phyloP scores from a whole-genome alignment of 2,888 invertebrate genomes.

The Stenotaenia linearis region DNA sequence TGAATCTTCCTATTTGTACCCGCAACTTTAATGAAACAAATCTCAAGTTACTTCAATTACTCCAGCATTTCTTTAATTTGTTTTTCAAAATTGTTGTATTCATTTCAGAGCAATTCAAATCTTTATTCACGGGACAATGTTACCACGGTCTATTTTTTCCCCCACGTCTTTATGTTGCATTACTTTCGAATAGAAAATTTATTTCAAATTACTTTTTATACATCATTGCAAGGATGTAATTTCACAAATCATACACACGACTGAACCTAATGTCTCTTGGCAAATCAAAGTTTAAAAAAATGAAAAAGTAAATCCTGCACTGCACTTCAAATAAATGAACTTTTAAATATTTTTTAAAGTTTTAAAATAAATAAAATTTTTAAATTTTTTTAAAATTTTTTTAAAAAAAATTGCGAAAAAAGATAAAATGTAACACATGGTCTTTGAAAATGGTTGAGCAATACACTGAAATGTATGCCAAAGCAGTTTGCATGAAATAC shows the following conservation, averaged over 20 bases:
- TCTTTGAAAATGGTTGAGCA: background rate
- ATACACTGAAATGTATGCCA: background rate
- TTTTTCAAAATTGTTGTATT: background rate
- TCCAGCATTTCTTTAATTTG: background rate
- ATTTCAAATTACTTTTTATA: background rate
- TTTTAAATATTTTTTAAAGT: too few species aligned
- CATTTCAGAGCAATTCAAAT: too few species aligned
- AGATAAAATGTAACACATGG: background rate
- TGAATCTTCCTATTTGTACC: too few species aligned
- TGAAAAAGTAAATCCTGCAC: background rate
- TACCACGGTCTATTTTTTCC: background rate
- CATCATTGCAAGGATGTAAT: background rate
- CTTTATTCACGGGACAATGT: background rate
- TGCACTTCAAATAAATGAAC: too few species aligned
- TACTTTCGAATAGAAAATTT: background rate
- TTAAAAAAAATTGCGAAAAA: background rate
- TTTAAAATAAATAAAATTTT: background rate
- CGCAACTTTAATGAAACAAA: too few species aligned
- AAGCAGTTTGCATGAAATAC: background rate
- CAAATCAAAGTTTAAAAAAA: background rate
- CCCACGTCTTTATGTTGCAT: background rate
- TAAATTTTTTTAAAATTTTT: too few species aligned
- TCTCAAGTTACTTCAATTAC: too few species aligned
- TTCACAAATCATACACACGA: background rate
- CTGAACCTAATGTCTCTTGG: background rate